These are phyloP conservation scores for Sabatieria punctata DNA, from an alignment of 2,888 invertebrate genomes.

Conservation along the genomic window DNA sequence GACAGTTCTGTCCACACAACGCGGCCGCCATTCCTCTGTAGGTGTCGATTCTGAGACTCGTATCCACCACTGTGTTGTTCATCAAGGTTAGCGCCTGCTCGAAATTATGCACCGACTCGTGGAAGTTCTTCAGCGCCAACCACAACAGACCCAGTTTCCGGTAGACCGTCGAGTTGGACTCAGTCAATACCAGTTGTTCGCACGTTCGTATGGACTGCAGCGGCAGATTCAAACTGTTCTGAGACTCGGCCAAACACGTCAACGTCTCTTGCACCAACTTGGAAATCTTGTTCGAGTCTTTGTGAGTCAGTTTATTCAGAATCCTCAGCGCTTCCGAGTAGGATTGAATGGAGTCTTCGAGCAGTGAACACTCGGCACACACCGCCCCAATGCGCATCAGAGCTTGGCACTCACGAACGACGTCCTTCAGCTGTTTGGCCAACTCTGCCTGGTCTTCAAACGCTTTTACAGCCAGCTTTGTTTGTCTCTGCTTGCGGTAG, in stretches of 20 bases:
- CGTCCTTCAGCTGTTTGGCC: background rate
- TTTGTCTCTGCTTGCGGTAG: background rate
- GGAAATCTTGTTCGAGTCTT: too few relatives aligned
- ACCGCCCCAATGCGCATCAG: background rate
- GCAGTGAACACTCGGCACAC: background rate
- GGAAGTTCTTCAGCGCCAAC: conserved; percentile 74
- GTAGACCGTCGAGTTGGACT: too few relatives aligned
- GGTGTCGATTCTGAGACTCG: background rate
- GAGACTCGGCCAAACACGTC: too few relatives aligned
- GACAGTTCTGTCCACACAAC: background rate
- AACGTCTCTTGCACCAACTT: too few relatives aligned
- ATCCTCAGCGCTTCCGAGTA: conserved; percentile 40
- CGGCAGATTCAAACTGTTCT: too few relatives aligned
- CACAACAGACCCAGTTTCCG: conserved; percentile 58
- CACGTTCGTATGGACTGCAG: too few relatives aligned
- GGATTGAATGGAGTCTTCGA: background rate
- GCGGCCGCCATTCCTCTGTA: background rate
- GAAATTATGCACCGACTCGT: conserved; percentile 40
- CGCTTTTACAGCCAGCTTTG: conserved; percentile 1
- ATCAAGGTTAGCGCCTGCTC: background rate
- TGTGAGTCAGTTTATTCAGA: too few relatives aligned
- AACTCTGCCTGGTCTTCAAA: conserved; percentile 4
- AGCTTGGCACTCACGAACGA: background rate
- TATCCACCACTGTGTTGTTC: background rate
- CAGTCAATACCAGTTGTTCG: too few relatives aligned